Base-by-base conservation (phyloP, 2,113 vertebrate genomes). In the Ailuropoda melanoleuca region DNA sequence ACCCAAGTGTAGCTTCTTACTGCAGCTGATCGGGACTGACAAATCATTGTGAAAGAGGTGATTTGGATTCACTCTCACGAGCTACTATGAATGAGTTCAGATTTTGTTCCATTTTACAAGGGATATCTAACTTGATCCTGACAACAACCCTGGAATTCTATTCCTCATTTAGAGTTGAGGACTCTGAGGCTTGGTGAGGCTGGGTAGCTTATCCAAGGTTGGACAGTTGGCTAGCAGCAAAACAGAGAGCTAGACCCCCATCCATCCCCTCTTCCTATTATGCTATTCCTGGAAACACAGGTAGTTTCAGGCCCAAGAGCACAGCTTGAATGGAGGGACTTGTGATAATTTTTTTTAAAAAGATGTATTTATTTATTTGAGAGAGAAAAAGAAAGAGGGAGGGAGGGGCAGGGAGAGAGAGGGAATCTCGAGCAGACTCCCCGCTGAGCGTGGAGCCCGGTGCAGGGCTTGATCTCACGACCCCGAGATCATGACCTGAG, bases 121-220 rank as follows among this genome's bases (percentile, higher is more conserved):
- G 29, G 37, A 80, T 62, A 85, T 56, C 80, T 89, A 68, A 92
- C 66, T 92, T 92, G 93, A 96, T 53, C 62, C 62, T 56, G 34
- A 46, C 10, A 29, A 31, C 21, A 72, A 94, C 6, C 24, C 21
- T 87, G 34, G 46, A 89, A 78, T 72, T 50, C 43, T 53, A 56
- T 72, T 82, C n/a, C 83, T 86, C 39, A 50, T 75, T 93, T 80
- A 68, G 21, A 60, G 34, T 26, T 75, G 83, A 95, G 56, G 39
- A 94, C 58, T 82, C 12, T 48, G 64, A 88, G n/a, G 31, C 23
- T 85, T n/a, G 21, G 24, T 11, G n/a, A 88, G 12, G 15, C 77
- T 84, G 24, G 93, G 31, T 19, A 78, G n/a, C 68, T 84, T 17
- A 43, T 29, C 29, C 31, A 55, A 93, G 43, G 29, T 37, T 15